Evolutionary conservation across 2,113 vertebrate species (phyloP).

Genomic region (Notiomystis cincta): DNA sequence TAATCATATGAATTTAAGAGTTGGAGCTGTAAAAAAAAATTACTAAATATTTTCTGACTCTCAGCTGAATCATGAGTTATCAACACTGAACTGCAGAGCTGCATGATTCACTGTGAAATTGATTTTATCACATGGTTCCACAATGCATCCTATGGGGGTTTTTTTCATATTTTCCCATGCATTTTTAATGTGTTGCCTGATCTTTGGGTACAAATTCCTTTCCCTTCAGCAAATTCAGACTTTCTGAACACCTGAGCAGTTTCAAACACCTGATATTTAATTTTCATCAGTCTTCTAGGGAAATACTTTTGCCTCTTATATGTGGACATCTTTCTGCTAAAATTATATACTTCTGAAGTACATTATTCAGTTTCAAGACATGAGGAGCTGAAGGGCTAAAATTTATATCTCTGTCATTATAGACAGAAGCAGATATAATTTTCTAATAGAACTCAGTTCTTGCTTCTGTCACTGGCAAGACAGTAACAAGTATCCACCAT

Average conservation of each 20-base stretch:
- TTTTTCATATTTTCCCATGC: not conserved
- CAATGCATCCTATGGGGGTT: not conserved
- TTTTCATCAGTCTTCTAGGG: not conserved
- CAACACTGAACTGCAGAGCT: conserved; percentile 6
- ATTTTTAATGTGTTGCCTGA: not conserved
- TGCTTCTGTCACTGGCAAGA: not conserved
- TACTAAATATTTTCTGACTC: conserved; percentile 21
- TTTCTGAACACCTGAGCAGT: conserved; percentile 2
- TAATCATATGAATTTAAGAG: conserved; percentile 47
- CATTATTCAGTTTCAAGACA: not conserved
- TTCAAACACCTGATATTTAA: conserved; percentile 2
- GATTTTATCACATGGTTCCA: conserved; percentile 41
- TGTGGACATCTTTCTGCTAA: not conserved
- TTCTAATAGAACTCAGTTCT: not conserved
- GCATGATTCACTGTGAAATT: conserved; percentile 24
- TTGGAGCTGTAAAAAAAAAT: not conserved
- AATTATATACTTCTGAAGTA: not conserved
- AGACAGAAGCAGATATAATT: not conserved
- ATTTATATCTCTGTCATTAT: not conserved
- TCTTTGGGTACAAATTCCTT: conserved; percentile 13
- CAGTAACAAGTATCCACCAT: not conserved
- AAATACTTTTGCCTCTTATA: not conserved
- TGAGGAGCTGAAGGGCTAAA: not conserved
- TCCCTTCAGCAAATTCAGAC: conserved; percentile 14
- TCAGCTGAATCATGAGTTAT: conserved; percentile 20